Base-by-base conservation (phyloP, 2,888 invertebrate species). In the Aspidiotus rigidus region DNA sequence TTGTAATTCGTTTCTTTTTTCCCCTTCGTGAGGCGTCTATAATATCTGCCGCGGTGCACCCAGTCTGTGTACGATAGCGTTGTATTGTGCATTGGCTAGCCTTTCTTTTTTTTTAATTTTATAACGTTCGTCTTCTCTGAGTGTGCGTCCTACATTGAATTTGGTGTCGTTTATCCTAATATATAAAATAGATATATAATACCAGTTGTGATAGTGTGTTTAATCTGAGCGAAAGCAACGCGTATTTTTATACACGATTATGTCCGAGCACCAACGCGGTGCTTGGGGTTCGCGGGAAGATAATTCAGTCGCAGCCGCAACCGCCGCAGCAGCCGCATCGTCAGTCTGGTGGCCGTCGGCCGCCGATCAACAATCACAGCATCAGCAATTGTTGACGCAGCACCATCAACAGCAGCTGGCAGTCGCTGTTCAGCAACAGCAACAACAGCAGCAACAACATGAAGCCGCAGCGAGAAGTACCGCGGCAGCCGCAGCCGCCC, bases 281-380 rank as follows among this genome's bases (percentile, higher is more conserved):
- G 69, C 69, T 62, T 69, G 69, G 69, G 69, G 69, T 62, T 42
- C 69, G 69, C 69, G 69, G 57, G 69, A 69, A 55, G 69, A 69
- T 62, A 28, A 17, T 44, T 69, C 69, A 49, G 62, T 62, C 42
- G 63, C 64, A 64, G 69, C 64, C 60, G 71, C 73, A 72, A 73
- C 71, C 60, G 62, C 62, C 55, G 69, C 62, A 13, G 70, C 72
- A 54, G 71, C 72, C 57, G 71, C 72, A 71, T 71, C 71, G 60
- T 71, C 81, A 73, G 80, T 80, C 76, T 82, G 82, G 74, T 79
- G 82, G 73, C 82, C 80, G 75, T 80, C 67, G 56, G 72, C 75
- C 70, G 72, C 74, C 73, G 72, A 73, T 71, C 77, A 77, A 67
- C 77, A 77, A 62, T 71, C 72, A 71, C 74, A 73, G 70, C 73